phyloP scores from a whole-genome alignment of 92 coral and sea anemone genomes.

The Phymanthus crucifer region DNA sequence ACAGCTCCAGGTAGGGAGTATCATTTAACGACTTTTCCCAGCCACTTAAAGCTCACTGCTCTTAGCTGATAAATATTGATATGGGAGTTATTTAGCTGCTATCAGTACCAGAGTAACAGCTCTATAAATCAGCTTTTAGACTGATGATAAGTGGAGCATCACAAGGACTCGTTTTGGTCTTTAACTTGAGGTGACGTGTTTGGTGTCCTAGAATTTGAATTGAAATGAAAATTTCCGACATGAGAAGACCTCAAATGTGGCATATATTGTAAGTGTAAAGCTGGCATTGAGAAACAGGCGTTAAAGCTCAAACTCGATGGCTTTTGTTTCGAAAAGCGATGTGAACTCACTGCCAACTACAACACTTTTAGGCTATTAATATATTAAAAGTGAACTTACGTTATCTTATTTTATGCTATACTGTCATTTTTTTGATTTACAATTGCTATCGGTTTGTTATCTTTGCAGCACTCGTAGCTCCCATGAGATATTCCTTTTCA shows the following conservation, averaged over 20 bases:
- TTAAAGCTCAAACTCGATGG: neutral
- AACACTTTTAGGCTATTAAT: neutral
- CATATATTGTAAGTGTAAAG: neutral
- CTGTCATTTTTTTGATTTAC: neutral
- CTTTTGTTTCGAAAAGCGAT: neutral
- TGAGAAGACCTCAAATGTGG: neutral
- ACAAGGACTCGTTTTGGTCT: neutral
- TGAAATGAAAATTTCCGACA: neutral
- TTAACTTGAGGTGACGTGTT: neutral
- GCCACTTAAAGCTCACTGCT: conserved; percentile 7
- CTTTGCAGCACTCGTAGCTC: neutral
- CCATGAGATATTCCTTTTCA: neutral
- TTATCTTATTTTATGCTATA: neutral
- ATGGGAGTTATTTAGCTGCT: conserved; percentile 6
- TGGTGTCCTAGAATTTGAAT: neutral
- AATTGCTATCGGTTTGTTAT: neutral
- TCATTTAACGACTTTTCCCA: neutral
- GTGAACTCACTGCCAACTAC: neutral
- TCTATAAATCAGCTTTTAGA: neutral
- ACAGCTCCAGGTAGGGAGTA: neutral
- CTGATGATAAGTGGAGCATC: neutral
- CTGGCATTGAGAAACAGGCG: neutral
- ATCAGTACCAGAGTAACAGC: neutral
- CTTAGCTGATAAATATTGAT: neutral
- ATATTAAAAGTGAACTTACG: neutral